Conservation (phyloP, 1,140 invertebrate genomes). For the Chymomyza costata region DNA sequence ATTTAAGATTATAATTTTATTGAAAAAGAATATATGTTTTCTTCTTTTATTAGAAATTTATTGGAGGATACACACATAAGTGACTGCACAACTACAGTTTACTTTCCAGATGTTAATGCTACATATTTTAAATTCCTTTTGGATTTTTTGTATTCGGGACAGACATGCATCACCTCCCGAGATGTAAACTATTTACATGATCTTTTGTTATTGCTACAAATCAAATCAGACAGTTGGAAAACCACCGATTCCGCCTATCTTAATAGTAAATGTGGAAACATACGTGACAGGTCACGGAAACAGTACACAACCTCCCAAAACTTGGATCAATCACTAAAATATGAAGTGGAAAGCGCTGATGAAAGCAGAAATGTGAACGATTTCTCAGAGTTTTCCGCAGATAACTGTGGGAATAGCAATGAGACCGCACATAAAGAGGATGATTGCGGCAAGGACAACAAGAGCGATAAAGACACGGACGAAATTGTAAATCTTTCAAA, state of each 20-base stretch:
- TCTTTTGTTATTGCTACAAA: slow-evolving; percentile 87
- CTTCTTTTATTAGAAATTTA: slow-evolving; percentile 76
- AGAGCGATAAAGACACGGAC: slow-evolving; percentile 61
- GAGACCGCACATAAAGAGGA: slow-evolving; percentile 40
- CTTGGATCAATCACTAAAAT: slow-evolving; percentile 54
- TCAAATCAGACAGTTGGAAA: slow-evolving; percentile 83
- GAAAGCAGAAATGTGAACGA: slow-evolving; percentile 38
- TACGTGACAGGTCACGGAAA: slow-evolving; percentile 73
- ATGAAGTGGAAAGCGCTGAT: slow-evolving; percentile 59
- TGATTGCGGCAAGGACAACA: slow-evolving; percentile 57
- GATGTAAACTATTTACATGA: slow-evolving; percentile 88
- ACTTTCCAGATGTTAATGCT: slow-evolving; percentile 87
- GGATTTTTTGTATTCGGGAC: slow-evolving; percentile 89
- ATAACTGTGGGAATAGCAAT: slow-evolving; percentile 44
- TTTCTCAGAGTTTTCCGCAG: slow-evolving; percentile 43
- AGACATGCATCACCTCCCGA: slow-evolving; percentile 86
- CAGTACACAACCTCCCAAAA: slow-evolving; percentile 47
- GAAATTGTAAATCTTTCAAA: slow-evolving; percentile 64
- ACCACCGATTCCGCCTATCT: slow-evolving; percentile 76
- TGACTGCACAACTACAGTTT: slow-evolving; percentile 84
- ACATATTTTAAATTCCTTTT: slow-evolving; percentile 85
- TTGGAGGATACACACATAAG: slow-evolving; percentile 84
- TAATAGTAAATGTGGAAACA: slow-evolving; percentile 45
- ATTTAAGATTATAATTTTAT: neutral
- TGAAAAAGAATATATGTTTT: neutral